Base-by-base conservation (phyloP, 2,888 invertebrate genomes). In the Lysandra coridon region DNA sequence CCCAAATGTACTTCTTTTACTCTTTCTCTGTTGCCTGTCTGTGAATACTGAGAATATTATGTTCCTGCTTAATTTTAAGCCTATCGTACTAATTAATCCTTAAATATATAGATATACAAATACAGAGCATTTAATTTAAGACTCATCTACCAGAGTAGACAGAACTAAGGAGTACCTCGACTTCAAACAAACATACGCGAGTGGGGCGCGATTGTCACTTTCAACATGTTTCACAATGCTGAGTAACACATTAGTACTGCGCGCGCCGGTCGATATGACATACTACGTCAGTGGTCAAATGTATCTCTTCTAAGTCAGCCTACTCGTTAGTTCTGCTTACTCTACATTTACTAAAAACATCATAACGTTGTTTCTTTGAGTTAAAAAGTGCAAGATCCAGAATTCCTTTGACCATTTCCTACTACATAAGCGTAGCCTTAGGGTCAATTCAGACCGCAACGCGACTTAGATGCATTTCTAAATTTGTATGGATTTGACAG, bases 51-150 rank as follows among this genome's bases (percentile, higher is more conserved):
- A 60, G 60, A 78, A 78, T 76, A 44, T 76, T 78, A 78, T 78
- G 78, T 78, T 78, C 78, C 78, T 78, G 78, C 78, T 78, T 78
- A 78, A 23, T 62, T 78, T 33, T 78, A 78, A 62, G 40, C 78
- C 60, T 78, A 78, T 62, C 23, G 33, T 69, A 37, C 69, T 69
- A 69, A 69, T 78, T 37, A 76, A 76, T 76, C 49, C 57, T 30
- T 76, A 78, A 33, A 78, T 78, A 78, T 78, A 78, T 78, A n/a
- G 14, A 44, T 64, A 78, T 62, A 78, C 78, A 53, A 33, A 30
- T 76, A 49, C 76, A 17, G 49, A 76, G 76, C 53, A 76, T 76
- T 76, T 76, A 76, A 57, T 76, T 57, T 76, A 33, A 17, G 57
- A 76, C 33, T 2, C 33, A 33, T 69, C 76, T 30, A 44, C 49